A percentile compares a stretch with the other conserved stretches of the same genome.
phyloP scores from a whole-genome alignment of 2,113 vertebrate species.

The Chaetorhynchus papuensis region DNA sequence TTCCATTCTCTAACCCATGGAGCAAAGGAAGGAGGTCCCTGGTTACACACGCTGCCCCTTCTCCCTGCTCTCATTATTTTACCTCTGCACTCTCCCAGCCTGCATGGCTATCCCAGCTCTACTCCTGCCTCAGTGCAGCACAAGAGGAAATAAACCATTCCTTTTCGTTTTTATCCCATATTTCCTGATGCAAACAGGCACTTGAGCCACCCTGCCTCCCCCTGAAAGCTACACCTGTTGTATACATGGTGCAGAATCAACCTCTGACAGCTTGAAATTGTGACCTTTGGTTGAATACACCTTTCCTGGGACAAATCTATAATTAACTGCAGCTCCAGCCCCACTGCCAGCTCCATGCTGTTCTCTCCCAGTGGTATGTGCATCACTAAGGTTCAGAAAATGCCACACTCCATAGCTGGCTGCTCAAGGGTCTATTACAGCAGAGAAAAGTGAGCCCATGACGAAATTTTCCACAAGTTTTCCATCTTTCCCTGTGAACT shows the following conservation, averaged over 20 bases:
- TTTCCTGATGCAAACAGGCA: neutral
- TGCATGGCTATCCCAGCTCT: neutral
- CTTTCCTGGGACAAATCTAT: neutral
- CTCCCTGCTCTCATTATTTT: neutral
- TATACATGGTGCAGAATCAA: neutral
- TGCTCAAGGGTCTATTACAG: neutral
- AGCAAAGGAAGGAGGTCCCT: neutral
- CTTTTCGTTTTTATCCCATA: fast-evolving
- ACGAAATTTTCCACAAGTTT: neutral
- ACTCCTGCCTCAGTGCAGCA: neutral
- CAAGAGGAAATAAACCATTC: neutral
- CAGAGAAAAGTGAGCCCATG: neutral
- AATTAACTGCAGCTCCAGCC: neutral
- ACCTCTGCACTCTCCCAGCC: neutral
- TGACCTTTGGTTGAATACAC: neutral
- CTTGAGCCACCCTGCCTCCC: neutral
- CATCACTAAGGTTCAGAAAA: neutral
- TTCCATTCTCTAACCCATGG: fast-evolving
- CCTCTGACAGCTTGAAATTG: neutral
- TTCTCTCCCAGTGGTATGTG: neutral
- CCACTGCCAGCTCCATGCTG: neutral
- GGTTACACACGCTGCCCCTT: neutral
- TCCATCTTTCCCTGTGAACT: neutral
- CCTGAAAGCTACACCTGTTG: neutral
- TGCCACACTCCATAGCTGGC: neutral